Evolutionary conservation across 2,113 vertebrate species (phyloP).

Genomic region (Alethe castanea): DNA sequence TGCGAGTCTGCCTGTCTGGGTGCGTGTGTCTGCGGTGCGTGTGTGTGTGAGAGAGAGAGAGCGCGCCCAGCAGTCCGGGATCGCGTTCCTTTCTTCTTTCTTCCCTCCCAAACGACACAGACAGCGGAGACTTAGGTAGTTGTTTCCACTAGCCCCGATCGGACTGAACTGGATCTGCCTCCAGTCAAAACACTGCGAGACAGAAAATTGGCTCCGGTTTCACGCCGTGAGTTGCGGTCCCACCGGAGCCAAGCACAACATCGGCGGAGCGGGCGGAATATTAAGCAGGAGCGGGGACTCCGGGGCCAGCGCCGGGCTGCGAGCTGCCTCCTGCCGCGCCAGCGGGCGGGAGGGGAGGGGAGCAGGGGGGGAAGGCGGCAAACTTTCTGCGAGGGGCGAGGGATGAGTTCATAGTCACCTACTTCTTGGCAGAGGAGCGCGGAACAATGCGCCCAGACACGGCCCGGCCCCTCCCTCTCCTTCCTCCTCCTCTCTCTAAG

Average conservation of each 20-base stretch:
- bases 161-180: constrained; percentile 81
- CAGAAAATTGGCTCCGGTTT: constrained; percentile 81
- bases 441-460: constrained; percentile 35
- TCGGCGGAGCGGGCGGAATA: constrained; percentile 73
- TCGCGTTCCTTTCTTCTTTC: constrained; percentile 46
- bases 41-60: not conserved
- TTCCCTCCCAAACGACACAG: constrained; percentile 38
- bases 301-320: constrained; percentile 63
- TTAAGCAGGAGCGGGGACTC: constrained; percentile 77
- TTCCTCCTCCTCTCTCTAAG: constrained; percentile 32
- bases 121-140: constrained; percentile 68
- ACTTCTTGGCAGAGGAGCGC: constrained; percentile 38
- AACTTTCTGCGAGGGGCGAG: constrained; percentile 68
- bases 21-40: not conserved
- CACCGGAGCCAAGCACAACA: constrained; percentile 80
- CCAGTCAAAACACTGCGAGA: constrained; percentile 82
- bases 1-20: not conserved
- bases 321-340: constrained; percentile 47
- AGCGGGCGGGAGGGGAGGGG: constrained; percentile 25
- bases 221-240: constrained; percentile 77
- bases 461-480: not conserved
- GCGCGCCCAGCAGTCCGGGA: not conserved
- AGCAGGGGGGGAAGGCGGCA: not conserved
- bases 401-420: constrained; percentile 32
- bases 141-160: constrained; percentile 75